Evolutionary conservation across 2,888 invertebrate species (phyloP).

Genomic region (Rotaria sp.): DNA sequence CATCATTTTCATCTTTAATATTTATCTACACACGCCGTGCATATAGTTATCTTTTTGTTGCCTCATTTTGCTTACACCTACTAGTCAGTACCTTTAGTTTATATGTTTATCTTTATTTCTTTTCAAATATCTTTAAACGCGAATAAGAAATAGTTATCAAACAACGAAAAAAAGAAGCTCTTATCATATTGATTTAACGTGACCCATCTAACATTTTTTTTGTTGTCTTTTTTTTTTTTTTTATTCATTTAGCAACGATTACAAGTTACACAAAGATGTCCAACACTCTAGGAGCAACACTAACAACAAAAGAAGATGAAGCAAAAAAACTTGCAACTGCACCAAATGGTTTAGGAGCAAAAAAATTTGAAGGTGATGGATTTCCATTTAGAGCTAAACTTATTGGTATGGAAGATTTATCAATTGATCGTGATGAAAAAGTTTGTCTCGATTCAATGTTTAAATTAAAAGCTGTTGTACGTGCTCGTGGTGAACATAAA

Average conservation of each 20-base stretch:
- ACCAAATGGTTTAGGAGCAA: neutral
- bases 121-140: neutral
- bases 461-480: slow-evolving; percentile 75
- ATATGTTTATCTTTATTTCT: neutral
- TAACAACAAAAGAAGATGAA: too few relatives aligned
- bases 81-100: neutral
- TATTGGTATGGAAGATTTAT: slow-evolving; percentile 67
- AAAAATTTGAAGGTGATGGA: slow-evolving; percentile 20
- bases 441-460: slow-evolving; percentile 94
- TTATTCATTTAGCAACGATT: too few relatives aligned
- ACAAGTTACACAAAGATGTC: too few relatives aligned
- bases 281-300: too few relatives aligned
- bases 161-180: neutral
- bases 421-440: slow-evolving; percentile 86
- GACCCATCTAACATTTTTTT: too few relatives aligned
- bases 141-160: neutral
- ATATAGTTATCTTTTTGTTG: neutral
- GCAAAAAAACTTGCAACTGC: too few relatives aligned
- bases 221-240: too few relatives aligned
- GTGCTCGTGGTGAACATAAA: slow-evolving; percentile 92
- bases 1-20: neutral
- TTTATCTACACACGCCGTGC: neutral
- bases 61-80: neutral
- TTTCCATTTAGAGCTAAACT: neutral
- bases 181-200: too few relatives aligned